Conservation (phyloP, 2,797 vertebrate genomes). For the Phrynocephalus vlangalii region DNA sequence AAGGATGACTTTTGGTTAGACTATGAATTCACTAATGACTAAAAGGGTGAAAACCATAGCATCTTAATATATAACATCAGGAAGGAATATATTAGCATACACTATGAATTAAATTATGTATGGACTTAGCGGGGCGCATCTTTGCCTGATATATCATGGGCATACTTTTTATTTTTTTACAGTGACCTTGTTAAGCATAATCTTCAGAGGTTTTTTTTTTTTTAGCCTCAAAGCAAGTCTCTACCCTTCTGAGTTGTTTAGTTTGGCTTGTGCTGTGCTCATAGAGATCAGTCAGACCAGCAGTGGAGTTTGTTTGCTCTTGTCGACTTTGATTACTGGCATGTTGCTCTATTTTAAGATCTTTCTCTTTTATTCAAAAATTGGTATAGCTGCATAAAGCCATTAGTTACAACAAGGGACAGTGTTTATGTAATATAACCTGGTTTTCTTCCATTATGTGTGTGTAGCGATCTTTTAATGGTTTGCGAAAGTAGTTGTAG, state of each 20-base stretch:
- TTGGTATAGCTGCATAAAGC: background rate
- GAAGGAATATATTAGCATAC: background rate
- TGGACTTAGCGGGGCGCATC: background rate
- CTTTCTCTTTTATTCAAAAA: background rate
- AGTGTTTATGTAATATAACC: background rate
- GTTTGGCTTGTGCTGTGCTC: constrained; percentile 22
- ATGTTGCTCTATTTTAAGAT: constrained; percentile 13
- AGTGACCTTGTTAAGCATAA: constrained; percentile 19
- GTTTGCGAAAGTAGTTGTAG: background rate
- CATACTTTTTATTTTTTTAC: background rate
- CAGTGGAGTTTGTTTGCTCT: constrained; percentile 29
- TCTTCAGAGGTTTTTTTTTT: constrained; percentile 18
- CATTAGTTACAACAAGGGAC: background rate
- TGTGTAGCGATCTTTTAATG: background rate
- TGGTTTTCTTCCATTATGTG: background rate
- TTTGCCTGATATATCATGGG: constrained; percentile 1
- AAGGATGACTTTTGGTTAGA: background rate
- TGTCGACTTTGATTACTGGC: constrained; percentile 24
- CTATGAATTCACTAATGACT: background rate
- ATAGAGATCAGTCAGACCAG: constrained; percentile 16
- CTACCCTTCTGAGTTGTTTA: constrained; percentile 25
- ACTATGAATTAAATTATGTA: background rate
- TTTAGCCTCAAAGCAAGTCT: constrained; percentile 11
- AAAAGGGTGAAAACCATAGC: background rate
- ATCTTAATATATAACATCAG: background rate